These are phyloP conservation scores for Heterodera schachtii DNA, from an alignment of 1,140 invertebrate species.

Conservation along the genomic window DNA sequence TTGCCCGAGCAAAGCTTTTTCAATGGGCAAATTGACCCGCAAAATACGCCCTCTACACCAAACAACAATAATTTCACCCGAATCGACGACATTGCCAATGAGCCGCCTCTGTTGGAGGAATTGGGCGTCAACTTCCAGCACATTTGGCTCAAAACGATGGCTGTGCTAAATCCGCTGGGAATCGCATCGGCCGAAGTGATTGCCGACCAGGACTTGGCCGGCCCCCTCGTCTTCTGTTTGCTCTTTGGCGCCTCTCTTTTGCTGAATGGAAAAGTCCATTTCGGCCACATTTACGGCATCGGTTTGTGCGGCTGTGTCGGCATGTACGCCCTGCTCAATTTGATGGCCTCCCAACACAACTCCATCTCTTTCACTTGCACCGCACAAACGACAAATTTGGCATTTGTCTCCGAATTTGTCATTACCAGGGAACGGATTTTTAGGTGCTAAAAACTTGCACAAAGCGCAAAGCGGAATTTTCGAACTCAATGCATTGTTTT, in stretches of 20 bases:
- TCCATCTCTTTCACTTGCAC: constrained; percentile 80
- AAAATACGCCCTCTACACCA: neutral
- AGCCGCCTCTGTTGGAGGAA: constrained; percentile 71
- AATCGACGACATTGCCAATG: constrained; percentile 64
- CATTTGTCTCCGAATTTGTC: too few relatives aligned
- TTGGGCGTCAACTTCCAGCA: constrained; percentile 89
- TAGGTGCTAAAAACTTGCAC: too few relatives aligned
- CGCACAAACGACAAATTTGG: too few relatives aligned
- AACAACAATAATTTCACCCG: neutral
- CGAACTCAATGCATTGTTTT: too few relatives aligned
- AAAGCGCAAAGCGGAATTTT: too few relatives aligned
- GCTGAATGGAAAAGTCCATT: constrained; percentile 69
- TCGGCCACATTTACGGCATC: constrained; percentile 91
- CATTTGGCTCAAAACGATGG: constrained; percentile 85
- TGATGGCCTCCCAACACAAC: constrained; percentile 80
- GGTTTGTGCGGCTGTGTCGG: constrained; percentile 86
- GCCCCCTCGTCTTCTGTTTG: constrained; percentile 88
- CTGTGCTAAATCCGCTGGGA: constrained; percentile 83
- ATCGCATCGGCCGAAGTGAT: constrained; percentile 76
- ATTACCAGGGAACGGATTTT: too few relatives aligned
- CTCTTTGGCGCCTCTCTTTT: constrained; percentile 78
- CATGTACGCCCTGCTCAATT: constrained; percentile 84
- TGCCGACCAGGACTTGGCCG: constrained; percentile 86
- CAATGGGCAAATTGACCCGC: neutral
- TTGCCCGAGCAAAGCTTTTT: too few relatives aligned